Evolutionary conservation across 2,888 invertebrate species (phyloP).

Genomic region (Geophilus truncorum): DNA sequence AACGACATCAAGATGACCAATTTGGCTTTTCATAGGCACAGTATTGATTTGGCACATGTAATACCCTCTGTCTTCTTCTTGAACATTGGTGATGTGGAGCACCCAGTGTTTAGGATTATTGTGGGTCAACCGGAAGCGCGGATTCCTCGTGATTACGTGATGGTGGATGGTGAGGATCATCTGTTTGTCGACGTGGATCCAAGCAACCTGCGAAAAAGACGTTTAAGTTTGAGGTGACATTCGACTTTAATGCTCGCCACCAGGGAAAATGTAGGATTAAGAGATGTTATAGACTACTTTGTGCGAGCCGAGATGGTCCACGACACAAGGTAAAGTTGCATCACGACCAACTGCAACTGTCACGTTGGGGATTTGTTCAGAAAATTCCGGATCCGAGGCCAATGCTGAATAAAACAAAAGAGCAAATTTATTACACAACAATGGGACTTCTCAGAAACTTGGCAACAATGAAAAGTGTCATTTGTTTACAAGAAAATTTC

Average conservation of each 20-base stretch:
- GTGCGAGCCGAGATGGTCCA: conserved; percentile 80
- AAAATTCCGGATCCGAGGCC: conserved; percentile 66
- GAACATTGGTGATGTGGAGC: conserved; percentile 82
- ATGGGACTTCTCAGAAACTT: no score
- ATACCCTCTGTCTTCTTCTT: conserved; percentile 77
- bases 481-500: not conserved
- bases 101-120: conserved; percentile 90
- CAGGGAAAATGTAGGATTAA: not conserved
- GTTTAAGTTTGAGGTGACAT: not conserved
- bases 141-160: conserved; percentile 82
- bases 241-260: not conserved
- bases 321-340: conserved; percentile 84
- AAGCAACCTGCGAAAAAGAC: conserved; percentile 66
- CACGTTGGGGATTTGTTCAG: conserved; percentile 86
- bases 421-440: not conserved
- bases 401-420: conserved; percentile 33
- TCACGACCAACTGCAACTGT: conserved; percentile 85
- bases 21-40: conserved; percentile 91
- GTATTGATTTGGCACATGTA: conserved; percentile 76
- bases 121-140: conserved; percentile 84
- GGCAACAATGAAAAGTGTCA: not conserved
- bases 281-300: conserved; percentile 65
- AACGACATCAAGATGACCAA: conserved; percentile 86
- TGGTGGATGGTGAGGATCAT: conserved; percentile 90
- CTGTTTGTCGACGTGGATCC: conserved; percentile 90